These are phyloP conservation scores for Strix occidentalis DNA, from an alignment of 2,797 vertebrate species.

Conservation along the genomic window DNA sequence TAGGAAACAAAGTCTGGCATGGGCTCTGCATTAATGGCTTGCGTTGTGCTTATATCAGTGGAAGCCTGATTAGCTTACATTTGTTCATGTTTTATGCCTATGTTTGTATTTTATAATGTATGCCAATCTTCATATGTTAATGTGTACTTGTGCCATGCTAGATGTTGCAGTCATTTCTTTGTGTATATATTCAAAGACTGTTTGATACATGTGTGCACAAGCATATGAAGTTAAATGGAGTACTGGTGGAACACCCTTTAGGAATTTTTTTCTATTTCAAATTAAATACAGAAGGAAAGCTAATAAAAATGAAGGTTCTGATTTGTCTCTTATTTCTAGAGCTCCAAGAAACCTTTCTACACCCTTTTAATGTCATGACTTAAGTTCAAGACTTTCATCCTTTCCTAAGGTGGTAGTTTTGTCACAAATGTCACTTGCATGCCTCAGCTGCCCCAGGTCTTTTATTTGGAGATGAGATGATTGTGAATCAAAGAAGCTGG, in stretches of 20 bases:
- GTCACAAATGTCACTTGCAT: not conserved
- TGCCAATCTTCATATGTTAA: not conserved
- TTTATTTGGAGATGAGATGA: not conserved
- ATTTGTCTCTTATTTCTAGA: not conserved
- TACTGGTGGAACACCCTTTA: not conserved
- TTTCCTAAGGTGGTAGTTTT: not conserved
- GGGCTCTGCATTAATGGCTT: not conserved
- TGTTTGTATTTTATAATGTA: not conserved
- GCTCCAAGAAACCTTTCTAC: not conserved
- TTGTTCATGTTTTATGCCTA: not conserved
- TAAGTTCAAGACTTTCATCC: not conserved
- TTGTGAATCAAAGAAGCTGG: not conserved
- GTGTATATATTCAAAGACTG: not conserved
- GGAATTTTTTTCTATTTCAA: not conserved
- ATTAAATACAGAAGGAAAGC: not conserved
- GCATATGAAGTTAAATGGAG: not conserved
- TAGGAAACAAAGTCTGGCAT: not conserved
- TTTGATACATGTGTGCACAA: not conserved
- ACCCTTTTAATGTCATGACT: not conserved
- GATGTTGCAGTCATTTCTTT: not conserved
- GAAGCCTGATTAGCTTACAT: not conserved
- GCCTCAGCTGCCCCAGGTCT: not conserved
- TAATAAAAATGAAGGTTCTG: not conserved
- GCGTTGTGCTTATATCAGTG: not conserved
- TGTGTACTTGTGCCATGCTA: not conserved